Evolutionary conservation across 2,797 vertebrate genomes (phyloP).

Genomic region (Dendrocincla tyrannina): DNA sequence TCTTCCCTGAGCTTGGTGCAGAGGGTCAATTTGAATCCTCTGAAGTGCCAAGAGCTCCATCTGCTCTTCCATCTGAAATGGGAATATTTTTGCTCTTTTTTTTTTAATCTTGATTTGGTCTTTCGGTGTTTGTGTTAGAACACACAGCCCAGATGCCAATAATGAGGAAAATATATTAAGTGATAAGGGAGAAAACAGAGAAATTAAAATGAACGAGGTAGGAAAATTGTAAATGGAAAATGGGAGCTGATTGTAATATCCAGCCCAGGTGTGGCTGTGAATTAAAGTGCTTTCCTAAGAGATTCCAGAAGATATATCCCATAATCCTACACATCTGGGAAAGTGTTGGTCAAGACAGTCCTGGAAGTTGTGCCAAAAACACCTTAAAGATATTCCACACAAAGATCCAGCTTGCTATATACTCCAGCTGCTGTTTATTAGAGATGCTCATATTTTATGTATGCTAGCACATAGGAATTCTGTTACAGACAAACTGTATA

Average conservation of each 20-base stretch:
- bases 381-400: constrained; percentile 61
- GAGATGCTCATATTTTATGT: constrained; percentile 55
- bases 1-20: constrained; percentile 74
- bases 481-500: constrained; percentile 19
- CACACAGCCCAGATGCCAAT: constrained; percentile 73
- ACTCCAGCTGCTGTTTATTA: constrained; percentile 67
- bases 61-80: constrained; percentile 83
- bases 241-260: constrained; percentile 27
- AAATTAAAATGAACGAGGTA: constrained; percentile 58
- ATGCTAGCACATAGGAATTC: neutral
- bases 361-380: constrained; percentile 63
- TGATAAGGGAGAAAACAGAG: constrained; percentile 60
- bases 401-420: constrained; percentile 47
- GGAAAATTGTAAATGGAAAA: constrained; percentile 40
- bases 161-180: constrained; percentile 68
- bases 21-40: constrained; percentile 81
- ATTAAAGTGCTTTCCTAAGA: constrained; percentile 50
- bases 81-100: constrained; percentile 78
- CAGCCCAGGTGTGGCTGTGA: constrained; percentile 58
- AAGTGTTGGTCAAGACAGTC: constrained; percentile 62
- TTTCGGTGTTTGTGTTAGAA: constrained; percentile 70
- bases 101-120: constrained; percentile 76
- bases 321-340: constrained; percentile 63
- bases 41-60: constrained; percentile 80
- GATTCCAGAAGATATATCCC: constrained; percentile 51